These are phyloP conservation scores for Ptychodera flava DNA, from an alignment of 35 echinoderm and acorn worm genomes.

Conservation along the genomic window DNA sequence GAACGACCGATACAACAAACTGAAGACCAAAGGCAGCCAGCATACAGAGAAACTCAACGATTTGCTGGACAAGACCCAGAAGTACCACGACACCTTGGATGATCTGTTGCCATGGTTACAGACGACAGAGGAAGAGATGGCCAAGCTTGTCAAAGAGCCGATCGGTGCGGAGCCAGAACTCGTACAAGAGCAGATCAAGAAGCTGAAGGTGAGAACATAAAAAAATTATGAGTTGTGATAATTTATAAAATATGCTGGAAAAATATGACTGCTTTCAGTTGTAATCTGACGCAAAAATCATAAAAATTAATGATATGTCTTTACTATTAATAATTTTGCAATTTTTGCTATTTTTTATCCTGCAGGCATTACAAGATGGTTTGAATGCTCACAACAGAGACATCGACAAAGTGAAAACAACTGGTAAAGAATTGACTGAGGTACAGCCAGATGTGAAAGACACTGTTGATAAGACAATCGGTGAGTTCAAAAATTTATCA, in stretches of 20 bases:
- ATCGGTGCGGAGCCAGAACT: slow-evolving; percentile 82
- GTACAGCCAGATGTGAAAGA: slow-evolving; percentile 71
- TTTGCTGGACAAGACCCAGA: slow-evolving; percentile 67
- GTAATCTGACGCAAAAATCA: too few relatives aligned
- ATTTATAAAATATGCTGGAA: too few relatives aligned
- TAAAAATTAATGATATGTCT: too few relatives aligned
- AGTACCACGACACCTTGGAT: slow-evolving; percentile 50
- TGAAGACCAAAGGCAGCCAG: slow-evolving; percentile 50
- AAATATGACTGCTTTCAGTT: too few relatives aligned
- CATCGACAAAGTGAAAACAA: slow-evolving; percentile 78
- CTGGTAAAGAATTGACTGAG: slow-evolving; percentile 70
- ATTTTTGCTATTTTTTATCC: too few relatives aligned
- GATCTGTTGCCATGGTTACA: slow-evolving; percentile 64
- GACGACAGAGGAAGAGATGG: slow-evolving; percentile 62
- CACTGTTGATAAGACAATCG: slow-evolving; percentile 38
- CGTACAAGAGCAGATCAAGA: slow-evolving; percentile 79
- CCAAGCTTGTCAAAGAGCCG: slow-evolving; percentile 59
- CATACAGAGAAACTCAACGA: slow-evolving; percentile 52
- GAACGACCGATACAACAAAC: slow-evolving; percentile 77
- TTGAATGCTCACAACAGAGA: slow-evolving; percentile 70
- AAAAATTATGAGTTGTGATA: too few relatives aligned
- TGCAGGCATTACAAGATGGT: slow-evolving; percentile 61
- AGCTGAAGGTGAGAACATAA: slow-evolving; percentile 61
- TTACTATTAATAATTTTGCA: too few relatives aligned
- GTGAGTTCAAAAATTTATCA: not conserved